Conservation (phyloP, 2,113 vertebrate genomes). For the Aphelocoma coerulescens region DNA sequence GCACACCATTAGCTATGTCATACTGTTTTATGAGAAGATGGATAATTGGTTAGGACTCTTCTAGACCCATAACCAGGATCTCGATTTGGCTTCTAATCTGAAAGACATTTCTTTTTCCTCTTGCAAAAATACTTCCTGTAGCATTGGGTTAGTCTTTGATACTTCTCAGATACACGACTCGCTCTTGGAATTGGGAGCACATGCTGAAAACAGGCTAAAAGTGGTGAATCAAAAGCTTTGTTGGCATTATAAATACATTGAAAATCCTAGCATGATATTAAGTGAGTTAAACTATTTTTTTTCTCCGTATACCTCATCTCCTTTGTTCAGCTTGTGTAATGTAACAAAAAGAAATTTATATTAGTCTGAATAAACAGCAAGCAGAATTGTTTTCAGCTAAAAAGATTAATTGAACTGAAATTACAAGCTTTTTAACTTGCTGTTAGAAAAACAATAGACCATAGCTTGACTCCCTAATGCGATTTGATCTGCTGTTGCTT, state of each 20-base stretch:
- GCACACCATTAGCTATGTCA: not conserved
- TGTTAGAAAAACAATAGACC: slow-evolving; percentile 2
- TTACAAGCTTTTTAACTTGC: not conserved
- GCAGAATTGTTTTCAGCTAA: not conserved
- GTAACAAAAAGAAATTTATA: not conserved
- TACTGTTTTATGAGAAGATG: not conserved
- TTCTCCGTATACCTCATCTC: not conserved
- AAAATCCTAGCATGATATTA: not conserved
- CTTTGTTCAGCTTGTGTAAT: not conserved
- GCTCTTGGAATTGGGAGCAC: not conserved
- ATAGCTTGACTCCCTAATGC: not conserved
- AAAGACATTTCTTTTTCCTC: not conserved
- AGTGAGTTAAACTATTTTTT: not conserved
- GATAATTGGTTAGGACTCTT: not conserved
- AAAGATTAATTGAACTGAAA: slow-evolving; percentile 9
- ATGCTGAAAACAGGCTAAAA: not conserved
- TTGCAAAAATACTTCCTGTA: not conserved
- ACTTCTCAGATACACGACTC: not conserved
- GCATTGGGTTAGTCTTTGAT: not conserved
- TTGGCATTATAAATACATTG: not conserved
- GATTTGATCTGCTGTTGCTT: not conserved
- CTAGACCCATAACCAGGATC: not conserved
- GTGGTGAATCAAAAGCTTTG: not conserved
- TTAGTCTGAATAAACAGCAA: slow-evolving; percentile 13
- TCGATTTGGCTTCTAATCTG: not conserved